phyloP scores from a whole-genome alignment of 2,797 vertebrate genomes.

The Rhinella marina region DNA sequence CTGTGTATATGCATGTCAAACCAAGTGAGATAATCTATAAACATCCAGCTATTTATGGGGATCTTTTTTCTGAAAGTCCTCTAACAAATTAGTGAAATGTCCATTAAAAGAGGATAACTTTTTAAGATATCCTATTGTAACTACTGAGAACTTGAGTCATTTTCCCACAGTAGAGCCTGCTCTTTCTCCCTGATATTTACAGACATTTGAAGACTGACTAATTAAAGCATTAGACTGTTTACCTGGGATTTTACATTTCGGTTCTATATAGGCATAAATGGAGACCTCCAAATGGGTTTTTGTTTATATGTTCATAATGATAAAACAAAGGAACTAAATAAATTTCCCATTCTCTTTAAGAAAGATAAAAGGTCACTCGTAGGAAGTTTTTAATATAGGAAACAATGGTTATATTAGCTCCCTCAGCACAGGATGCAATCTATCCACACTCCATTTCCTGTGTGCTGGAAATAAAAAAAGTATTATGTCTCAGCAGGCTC shows the following conservation, averaged over 20 bases:
- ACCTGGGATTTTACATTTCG: not conserved
- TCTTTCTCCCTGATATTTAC: not conserved
- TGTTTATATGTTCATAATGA: constrained; percentile 34
- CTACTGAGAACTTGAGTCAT: not conserved
- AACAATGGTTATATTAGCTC: constrained; percentile 43
- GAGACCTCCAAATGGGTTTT: constrained; percentile 10
- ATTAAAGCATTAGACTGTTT: constrained; percentile 11
- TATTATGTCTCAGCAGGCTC: not conserved
- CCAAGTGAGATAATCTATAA: too few relatives aligned
- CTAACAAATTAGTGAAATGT: not conserved
- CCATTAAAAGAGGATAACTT: not conserved
- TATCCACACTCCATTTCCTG: constrained; percentile 48
- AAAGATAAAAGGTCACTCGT: constrained; percentile 34
- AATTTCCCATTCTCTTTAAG: constrained; percentile 1
- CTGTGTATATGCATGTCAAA: not conserved
- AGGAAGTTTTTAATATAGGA: constrained; percentile 52
- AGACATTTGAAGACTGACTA: not conserved
- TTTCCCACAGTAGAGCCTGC: not conserved
- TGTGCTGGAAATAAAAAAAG: constrained; percentile 8
- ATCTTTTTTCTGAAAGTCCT: not conserved
- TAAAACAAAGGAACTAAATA: constrained; percentile 34
- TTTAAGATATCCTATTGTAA: not conserved
- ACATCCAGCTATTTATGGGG: not conserved
- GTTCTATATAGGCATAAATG: not conserved
- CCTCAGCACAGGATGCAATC: constrained; percentile 38